Base-by-base conservation (phyloP, 2,113 vertebrate species). In the Polypterus senegalus region DNA sequence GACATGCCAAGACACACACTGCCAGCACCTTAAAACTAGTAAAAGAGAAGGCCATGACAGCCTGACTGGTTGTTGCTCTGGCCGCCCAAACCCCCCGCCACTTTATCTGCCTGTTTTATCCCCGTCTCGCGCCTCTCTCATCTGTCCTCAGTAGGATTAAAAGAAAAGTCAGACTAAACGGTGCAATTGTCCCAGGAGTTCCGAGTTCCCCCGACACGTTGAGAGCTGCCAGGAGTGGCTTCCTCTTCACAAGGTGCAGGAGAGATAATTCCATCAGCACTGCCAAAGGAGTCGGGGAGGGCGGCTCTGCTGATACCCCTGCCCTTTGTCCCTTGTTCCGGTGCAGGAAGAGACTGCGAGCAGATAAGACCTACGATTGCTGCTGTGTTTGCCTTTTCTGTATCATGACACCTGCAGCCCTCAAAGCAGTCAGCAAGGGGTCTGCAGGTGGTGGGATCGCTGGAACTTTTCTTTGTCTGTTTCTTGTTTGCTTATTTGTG, bases 211-310 rank as follows among this genome's bases (percentile, higher is more conserved):
- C 54, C 70, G 58, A 63, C 11, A 68, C 56, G 60, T 70, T 68
- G 79, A 84, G 77, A 80, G 68, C 67, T 66, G 72, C 80, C 61
- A 76, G 75, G 72, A 76, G 77, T 69, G 61, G 48, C 63, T 87
- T 87, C 84, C 83, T 83, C 76, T 77, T 74, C 75, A 63, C 69
- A 68, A 73, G 73, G 79, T 57, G 45, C 71, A 70, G 67, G 62
- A 57, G 74, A 87, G 76, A 85, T 76, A 83, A 86, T 82, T 86
- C 74, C 72, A 68, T 81, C 79, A 71, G 73, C 76, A 66, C 60
- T 76, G 83, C 82, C 79, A 82, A 83, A 75, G 69, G 60, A 76
- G 77, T 76, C 75, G 76, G 27, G 75, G 76, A 71, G 75, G 82
- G 69, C 74, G 76, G 68, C 74, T 65, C 10, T 47, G 72, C 27